phyloP scores from a whole-genome alignment of 1,140 invertebrate species.

The Tetramorium parvispinum region DNA sequence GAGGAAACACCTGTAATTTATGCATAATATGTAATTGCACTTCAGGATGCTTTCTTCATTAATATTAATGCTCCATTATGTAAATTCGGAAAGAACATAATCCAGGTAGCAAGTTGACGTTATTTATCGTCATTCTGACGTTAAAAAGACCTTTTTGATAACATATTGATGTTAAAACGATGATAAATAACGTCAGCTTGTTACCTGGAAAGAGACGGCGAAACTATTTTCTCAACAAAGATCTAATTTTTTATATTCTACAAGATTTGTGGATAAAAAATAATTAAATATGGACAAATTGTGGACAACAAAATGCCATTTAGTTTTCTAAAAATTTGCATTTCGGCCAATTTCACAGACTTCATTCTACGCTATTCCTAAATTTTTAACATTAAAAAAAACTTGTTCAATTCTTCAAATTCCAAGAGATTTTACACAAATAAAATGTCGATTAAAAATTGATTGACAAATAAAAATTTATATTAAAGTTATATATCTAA shows the following conservation, averaged over 20 bases:
- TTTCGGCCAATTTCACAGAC: too few species aligned
- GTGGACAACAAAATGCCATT: too few species aligned
- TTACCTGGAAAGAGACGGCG: background rate
- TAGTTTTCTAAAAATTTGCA: too few species aligned
- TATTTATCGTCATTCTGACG: too few species aligned
- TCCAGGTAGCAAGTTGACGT: too few species aligned
- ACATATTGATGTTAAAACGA: too few species aligned
- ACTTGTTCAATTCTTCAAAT: background rate
- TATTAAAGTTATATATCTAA: background rate
- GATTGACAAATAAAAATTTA: background rate
- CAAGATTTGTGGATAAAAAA: too few species aligned
- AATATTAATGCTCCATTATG: constrained; percentile 10
- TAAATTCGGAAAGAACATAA: background rate
- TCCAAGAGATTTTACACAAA: background rate
- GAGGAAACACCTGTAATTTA: constrained; percentile 84
- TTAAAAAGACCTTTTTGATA: too few species aligned
- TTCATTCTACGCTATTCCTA: background rate
- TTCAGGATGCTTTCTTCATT: constrained; percentile 21
- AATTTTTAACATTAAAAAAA: background rate
- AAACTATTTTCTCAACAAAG: background rate
- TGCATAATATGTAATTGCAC: background rate
- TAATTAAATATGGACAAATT: too few species aligned
- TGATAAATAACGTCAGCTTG: too few species aligned
- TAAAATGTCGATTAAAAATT: background rate
- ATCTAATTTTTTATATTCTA: background rate